A percentile compares a stretch with the other conserved stretches of the same genome.
phyloP scores from a whole-genome alignment of 2,113 vertebrate genomes.

The Pavo muticus region DNA sequence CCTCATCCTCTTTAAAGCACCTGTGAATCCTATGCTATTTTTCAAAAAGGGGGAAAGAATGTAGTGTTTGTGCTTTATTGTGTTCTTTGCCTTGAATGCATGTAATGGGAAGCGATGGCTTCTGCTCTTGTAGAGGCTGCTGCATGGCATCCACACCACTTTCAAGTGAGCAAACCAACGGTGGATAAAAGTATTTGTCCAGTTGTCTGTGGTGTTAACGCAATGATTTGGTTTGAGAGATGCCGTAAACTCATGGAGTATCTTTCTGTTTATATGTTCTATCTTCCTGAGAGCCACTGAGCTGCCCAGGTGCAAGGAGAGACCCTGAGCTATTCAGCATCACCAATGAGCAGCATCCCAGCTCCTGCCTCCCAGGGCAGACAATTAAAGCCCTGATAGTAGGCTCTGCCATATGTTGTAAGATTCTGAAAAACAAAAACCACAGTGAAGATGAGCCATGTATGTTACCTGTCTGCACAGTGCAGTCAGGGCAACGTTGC shows the following conservation, averaged over 20 bases:
- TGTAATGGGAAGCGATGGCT: fast-evolving
- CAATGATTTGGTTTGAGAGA: neutral
- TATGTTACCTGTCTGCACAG: neutral
- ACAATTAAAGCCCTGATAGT: neutral
- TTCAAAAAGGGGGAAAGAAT: neutral
- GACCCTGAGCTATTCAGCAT: neutral
- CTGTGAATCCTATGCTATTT: fast-evolving
- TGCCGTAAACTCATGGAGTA: neutral
- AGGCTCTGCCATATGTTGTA: neutral
- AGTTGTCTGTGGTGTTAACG: neutral
- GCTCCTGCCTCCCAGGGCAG: neutral
- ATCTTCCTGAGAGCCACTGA: neutral
- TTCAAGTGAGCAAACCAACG: neutral
- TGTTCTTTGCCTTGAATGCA: neutral
- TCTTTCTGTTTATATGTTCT: neutral
- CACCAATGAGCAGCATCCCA: neutral
- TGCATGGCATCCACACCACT: neutral
- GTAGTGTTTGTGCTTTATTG: neutral
- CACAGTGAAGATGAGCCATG: neutral
- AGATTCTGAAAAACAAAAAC: neutral
- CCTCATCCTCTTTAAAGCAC: neutral
- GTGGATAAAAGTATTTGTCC: neutral
- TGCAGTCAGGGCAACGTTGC: neutral
- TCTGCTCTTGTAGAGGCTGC: neutral
- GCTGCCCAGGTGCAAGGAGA: neutral